A percentile compares a stretch with the other conserved stretches of the same genome.
These are phyloP conservation scores for Xylocampa areola DNA, from an alignment of 2,888 invertebrate species.

Conservation along the genomic window DNA sequence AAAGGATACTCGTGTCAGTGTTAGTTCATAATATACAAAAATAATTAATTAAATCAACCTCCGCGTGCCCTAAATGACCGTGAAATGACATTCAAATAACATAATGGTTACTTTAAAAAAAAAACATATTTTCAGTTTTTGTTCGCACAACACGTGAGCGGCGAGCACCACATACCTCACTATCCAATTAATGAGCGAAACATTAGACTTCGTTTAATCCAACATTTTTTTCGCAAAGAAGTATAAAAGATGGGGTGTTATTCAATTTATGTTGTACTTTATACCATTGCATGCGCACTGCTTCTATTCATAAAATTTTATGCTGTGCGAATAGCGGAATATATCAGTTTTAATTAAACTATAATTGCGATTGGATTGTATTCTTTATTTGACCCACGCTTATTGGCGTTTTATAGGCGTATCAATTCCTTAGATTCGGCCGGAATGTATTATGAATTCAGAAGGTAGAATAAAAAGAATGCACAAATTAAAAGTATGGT, in stretches of 20 bases:
- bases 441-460: conserved; percentile 51
- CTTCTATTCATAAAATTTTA: conserved; percentile 60
- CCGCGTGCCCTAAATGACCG: conserved; percentile 71
- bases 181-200: conserved; percentile 58
- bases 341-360: conserved; percentile 68
- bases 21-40: conserved; percentile 33
- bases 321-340: conserved; percentile 64
- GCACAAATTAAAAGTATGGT: conserved; percentile 70
- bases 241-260: conserved; percentile 63
- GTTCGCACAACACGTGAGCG: conserved; percentile 59
- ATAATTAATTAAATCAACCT: conserved; percentile 63
- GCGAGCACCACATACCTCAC: conserved; percentile 58
- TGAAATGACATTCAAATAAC: conserved; percentile 77
- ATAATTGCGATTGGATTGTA: conserved; percentile 63
- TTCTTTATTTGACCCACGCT: conserved; percentile 53
- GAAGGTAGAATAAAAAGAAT: conserved; percentile 52
- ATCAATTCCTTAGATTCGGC: conserved; percentile 42
- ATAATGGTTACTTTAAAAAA: conserved; percentile 50
- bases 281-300: conserved; percentile 61
- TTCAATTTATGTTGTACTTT: conserved; percentile 59
- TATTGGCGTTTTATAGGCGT: conserved; percentile 52
- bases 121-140: conserved; percentile 61
- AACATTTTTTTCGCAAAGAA: conserved; percentile 63
- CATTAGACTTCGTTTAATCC: conserved; percentile 62
- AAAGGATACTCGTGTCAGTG: conserved; percentile 26